phyloP scores from a whole-genome alignment of 1,140 invertebrate species.

The Apocrypta bakeri region DNA sequence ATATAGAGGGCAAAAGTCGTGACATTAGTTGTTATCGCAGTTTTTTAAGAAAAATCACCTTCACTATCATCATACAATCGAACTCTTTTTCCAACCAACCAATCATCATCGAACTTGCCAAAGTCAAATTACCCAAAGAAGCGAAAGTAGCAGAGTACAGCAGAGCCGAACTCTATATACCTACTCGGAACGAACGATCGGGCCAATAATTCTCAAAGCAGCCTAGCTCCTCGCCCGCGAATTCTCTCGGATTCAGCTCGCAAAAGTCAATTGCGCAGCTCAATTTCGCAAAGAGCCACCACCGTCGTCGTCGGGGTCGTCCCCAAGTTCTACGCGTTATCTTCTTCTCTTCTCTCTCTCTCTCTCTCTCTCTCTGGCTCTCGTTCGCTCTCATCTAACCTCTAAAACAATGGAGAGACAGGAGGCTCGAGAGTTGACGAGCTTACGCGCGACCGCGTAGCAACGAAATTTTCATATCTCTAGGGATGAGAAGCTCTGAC shows the following conservation, averaged over 20 bases:
- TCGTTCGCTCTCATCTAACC: slow-evolving; percentile 6
- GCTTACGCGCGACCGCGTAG: neutral
- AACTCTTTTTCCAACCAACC: no score
- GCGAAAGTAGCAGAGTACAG: neutral
- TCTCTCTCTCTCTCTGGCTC: neutral
- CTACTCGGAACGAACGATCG: neutral
- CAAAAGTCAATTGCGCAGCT: slow-evolving; percentile 37
- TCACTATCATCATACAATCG: no score
- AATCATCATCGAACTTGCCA: neutral
- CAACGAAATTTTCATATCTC: slow-evolving; percentile 50
- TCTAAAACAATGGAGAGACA: slow-evolving; percentile 31
- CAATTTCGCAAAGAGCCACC: slow-evolving; percentile 26
- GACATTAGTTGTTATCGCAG: no score
- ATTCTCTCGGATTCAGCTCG: neutral
- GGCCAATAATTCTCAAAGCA: slow-evolving; percentile 7
- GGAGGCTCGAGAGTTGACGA: slow-evolving; percentile 20
- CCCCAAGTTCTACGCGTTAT: slow-evolving; percentile 16
- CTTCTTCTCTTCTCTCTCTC: neutral
- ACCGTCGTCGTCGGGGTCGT: neutral
- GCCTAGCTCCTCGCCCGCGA: neutral
- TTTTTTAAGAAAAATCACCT: no score
- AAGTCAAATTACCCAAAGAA: neutral
- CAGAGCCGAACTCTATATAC: neutral
- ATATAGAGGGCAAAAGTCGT: no score
- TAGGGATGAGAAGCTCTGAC: slow-evolving; percentile 1